phyloP scores from a whole-genome alignment of 2,797 vertebrate genomes.

The Micrastur ruficollis region DNA sequence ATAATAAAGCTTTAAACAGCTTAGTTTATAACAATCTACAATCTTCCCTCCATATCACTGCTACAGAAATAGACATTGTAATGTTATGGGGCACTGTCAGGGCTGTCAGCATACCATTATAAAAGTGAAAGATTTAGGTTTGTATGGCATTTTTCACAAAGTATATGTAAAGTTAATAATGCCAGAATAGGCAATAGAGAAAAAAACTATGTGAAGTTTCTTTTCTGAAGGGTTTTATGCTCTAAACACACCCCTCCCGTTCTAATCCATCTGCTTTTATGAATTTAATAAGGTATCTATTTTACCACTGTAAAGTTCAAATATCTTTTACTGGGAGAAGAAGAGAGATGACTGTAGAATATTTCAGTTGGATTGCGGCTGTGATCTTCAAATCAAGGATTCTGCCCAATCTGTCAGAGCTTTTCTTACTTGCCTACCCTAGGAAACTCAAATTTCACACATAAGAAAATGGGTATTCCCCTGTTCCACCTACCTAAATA shows the following conservation, averaged over 20 bases:
- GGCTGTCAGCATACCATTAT: background rate
- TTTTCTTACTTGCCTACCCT: background rate
- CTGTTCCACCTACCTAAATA: background rate
- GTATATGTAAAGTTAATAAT: background rate
- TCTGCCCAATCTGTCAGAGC: background rate
- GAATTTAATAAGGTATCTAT: background rate
- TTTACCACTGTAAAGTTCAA: background rate
- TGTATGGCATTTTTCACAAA: background rate
- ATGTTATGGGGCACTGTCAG: background rate
- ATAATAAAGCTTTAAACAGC: background rate
- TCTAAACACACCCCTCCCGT: background rate
- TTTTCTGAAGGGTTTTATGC: background rate
- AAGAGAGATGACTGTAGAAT: background rate
- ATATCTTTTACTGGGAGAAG: background rate
- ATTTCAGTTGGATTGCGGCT: background rate
- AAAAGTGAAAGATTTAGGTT: background rate
- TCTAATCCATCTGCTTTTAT: background rate
- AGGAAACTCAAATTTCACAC: background rate
- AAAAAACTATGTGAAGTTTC: background rate
- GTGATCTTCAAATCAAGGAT: background rate
- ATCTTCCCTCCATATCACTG: background rate
- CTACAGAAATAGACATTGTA: background rate
- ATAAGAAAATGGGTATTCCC: background rate
- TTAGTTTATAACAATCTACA: background rate
- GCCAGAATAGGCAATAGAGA: background rate